Conservation (phyloP, 1,140 invertebrate genomes). For the Cephus cinctus region DNA sequence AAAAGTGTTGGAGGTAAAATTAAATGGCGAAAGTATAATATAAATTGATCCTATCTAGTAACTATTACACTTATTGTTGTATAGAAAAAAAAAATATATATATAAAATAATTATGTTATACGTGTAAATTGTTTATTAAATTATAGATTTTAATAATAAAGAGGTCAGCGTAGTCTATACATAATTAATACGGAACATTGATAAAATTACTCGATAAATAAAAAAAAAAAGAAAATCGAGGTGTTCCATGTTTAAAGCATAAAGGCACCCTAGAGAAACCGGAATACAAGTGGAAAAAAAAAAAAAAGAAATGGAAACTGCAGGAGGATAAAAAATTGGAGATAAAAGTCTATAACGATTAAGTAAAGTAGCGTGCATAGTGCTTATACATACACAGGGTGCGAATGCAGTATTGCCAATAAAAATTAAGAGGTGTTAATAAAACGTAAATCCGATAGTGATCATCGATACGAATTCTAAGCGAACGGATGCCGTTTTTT, state of each 20-base stretch:
- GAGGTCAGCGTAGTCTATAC: slow-evolving; percentile 4
- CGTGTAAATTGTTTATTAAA: slow-evolving; percentile 49
- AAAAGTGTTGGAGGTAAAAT: too few relatives aligned
- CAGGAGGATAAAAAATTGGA: neutral
- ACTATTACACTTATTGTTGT: slow-evolving; percentile 36
- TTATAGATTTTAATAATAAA: slow-evolving; percentile 47
- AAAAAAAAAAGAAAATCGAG: slow-evolving; percentile 12
- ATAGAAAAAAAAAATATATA: slow-evolving; percentile 34
- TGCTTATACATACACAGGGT: slow-evolving; percentile 23
- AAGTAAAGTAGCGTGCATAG: neutral
- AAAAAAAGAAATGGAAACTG: neutral
- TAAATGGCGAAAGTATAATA: neutral
- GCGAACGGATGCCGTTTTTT: slow-evolving; percentile 17
- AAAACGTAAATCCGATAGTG: neutral
- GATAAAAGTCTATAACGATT: neutral
- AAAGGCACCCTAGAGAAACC: neutral
- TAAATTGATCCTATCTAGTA: slow-evolving; percentile 22
- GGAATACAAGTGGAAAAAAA: neutral
- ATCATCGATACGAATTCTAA: slow-evolving; percentile 17
- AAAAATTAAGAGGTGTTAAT: slow-evolving; percentile 16
- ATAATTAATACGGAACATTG: neutral
- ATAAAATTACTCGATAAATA: slow-evolving; percentile 10
- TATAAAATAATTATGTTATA: slow-evolving; percentile 41
- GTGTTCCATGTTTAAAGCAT: slow-evolving; percentile 5
- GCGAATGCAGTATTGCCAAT: slow-evolving; percentile 35